Evolutionary conservation across 2,888 invertebrate genomes (phyloP).

Genomic region (Entomobrya proxima): DNA sequence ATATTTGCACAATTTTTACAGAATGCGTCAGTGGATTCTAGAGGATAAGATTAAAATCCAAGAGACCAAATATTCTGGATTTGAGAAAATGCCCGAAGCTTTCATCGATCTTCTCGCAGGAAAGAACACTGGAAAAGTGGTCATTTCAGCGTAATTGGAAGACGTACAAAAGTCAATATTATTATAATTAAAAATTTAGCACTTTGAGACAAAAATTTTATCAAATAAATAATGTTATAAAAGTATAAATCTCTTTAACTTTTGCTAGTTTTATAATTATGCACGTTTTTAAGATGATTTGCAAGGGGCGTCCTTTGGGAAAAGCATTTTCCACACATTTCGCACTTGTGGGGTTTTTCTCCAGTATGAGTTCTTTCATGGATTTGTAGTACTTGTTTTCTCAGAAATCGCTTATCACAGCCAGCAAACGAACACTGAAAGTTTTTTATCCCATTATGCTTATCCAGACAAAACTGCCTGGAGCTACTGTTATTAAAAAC

Average conservation of each 20-base stretch:
- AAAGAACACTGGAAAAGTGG: slow-evolving; percentile 85
- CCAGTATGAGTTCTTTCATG: slow-evolving; percentile 49
- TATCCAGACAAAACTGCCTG: slow-evolving; percentile 25
- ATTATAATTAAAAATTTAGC: neutral
- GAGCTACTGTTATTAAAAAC: slow-evolving; percentile 16
- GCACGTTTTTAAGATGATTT: slow-evolving; percentile 36
- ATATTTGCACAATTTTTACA: neutral
- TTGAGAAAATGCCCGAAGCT: slow-evolving; percentile 85
- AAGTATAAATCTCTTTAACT: neutral
- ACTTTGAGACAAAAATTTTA: neutral
- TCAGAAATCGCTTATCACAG: slow-evolving; percentile 22
- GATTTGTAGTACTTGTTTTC: slow-evolving; percentile 46
- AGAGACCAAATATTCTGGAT: slow-evolving; percentile 85
- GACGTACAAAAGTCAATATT: neutral
- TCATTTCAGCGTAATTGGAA: slow-evolving; percentile 81
- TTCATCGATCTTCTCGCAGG: slow-evolving; percentile 83
- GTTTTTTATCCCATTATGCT: slow-evolving; percentile 47
- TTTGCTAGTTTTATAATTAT: neutral
- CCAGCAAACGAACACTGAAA: slow-evolving; percentile 24
- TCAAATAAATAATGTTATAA: neutral
- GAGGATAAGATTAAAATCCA: slow-evolving; percentile 83
- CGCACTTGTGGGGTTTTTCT: slow-evolving; percentile 41
- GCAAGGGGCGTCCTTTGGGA: slow-evolving; percentile 8
- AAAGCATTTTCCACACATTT: slow-evolving; percentile 31
- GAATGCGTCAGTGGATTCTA: slow-evolving; percentile 72